phyloP scores from a whole-genome alignment of 1,140 invertebrate species.

The Diachasmimorpha longicaudata region DNA sequence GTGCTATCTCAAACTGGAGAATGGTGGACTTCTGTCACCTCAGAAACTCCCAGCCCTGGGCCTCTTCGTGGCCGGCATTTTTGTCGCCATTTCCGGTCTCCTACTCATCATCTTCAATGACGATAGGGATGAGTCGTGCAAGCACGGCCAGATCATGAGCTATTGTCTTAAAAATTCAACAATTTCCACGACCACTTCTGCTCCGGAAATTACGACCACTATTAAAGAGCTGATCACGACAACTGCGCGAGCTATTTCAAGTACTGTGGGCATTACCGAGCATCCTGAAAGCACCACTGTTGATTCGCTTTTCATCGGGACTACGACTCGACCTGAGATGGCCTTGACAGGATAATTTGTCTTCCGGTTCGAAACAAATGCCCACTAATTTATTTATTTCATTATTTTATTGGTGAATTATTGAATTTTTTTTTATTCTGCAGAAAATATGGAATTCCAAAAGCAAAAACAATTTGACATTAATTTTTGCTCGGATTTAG shows the following conservation, averaged over 20 bases:
- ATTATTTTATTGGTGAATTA: no score
- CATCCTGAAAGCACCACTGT: background rate
- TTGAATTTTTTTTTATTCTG: no score
- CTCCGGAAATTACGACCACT: background rate
- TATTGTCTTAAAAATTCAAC: conserved; percentile 64
- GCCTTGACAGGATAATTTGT: no score
- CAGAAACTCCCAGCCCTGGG: conserved; percentile 77
- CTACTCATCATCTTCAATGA: conserved; percentile 66
- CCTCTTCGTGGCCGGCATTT: conserved; percentile 73
- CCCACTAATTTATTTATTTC: no score
- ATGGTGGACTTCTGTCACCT: conserved; percentile 71
- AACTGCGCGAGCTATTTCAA: background rate
- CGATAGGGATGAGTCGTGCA: conserved; percentile 63
- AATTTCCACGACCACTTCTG: conserved; percentile 14
- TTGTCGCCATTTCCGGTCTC: conserved; percentile 72
- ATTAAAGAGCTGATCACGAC: background rate
- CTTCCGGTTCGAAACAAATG: no score
- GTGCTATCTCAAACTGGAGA: conserved; percentile 80
- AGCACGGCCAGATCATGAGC: conserved; percentile 68
- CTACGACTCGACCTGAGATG: no score
- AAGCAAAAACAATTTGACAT: no score
- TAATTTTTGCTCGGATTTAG: no score
- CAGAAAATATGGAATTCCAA: no score
- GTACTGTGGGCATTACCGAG: background rate
- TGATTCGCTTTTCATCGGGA: no score